Percentiles rank a stretch among this genome's conserved stretches.
These are phyloP conservation scores for Hyaena hyaena DNA, from an alignment of 2,113 vertebrate species.

Conservation along the genomic window DNA sequence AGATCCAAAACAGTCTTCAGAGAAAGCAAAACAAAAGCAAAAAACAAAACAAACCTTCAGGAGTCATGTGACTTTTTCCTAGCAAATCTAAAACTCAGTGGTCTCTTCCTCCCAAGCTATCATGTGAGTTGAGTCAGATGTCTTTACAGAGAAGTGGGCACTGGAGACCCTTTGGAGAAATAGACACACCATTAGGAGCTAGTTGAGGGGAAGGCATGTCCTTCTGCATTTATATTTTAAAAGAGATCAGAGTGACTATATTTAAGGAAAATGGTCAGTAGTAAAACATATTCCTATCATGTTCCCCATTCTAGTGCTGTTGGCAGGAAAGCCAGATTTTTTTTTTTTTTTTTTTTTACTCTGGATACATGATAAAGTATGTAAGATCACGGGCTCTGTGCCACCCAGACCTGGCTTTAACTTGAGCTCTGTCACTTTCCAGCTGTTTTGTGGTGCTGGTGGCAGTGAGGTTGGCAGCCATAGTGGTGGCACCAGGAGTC, in stretches of 20 bases:
- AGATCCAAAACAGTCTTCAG: not conserved
- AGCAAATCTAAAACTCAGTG: constrained; percentile 6
- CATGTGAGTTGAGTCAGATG: not conserved
- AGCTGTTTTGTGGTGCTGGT: fast-evolving
- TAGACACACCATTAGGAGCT: not conserved
- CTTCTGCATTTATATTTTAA: not conserved
- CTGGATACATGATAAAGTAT: not conserved
- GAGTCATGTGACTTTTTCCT: constrained; percentile 11
- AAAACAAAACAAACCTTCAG: not conserved
- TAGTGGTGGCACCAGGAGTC: too few relatives aligned
- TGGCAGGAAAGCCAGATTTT: not conserved
- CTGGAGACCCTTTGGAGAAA: not conserved
- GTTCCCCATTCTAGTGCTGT: not conserved
- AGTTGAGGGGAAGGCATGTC: not conserved
- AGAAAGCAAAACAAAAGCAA: not conserved
- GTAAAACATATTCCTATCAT: not conserved
- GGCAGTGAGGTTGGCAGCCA: not conserved
- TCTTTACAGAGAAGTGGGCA: not conserved
- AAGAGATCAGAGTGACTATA: not conserved
- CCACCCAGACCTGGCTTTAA: not conserved
- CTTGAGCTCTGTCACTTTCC: not conserved
- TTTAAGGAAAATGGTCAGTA: not conserved
- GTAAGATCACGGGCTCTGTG: not conserved
- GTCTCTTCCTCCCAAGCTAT: not conserved
- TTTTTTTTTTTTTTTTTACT: not conserved